These are phyloP conservation scores for Philonicus albiceps DNA, from an alignment of 2,888 invertebrate species.

Conservation along the genomic window DNA sequence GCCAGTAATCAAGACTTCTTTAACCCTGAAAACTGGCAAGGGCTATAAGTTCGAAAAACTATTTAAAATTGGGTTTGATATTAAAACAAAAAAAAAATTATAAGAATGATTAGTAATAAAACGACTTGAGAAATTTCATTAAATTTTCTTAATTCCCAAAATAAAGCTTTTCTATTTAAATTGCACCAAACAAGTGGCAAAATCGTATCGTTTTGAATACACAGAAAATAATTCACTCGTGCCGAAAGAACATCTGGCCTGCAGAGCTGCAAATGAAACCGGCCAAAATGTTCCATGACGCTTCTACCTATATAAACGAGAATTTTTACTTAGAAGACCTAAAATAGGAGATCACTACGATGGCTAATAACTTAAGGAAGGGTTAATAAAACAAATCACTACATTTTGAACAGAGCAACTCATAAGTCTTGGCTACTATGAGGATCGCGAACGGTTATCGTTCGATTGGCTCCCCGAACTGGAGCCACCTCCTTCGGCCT, in stretches of 20 bases:
- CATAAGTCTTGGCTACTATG: background rate
- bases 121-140: background rate
- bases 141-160: conserved; percentile 12
- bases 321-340: background rate
- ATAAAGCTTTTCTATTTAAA: background rate
- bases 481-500: background rate
- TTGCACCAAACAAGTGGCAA: background rate
- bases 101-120: background rate
- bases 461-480: conserved; percentile 20
- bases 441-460: conserved; percentile 22
- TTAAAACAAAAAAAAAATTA: background rate
- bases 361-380: conserved; percentile 5
- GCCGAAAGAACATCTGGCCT: background rate
- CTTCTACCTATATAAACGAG: background rate
- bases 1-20: too few relatives aligned
- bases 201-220: background rate
- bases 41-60: too few relatives aligned
- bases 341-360: conserved; percentile 5
- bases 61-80: background rate
- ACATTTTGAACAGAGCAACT: background rate
- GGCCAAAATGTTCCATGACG: background rate
- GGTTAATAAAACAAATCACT: background rate
- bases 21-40: too few relatives aligned
- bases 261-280: background rate
- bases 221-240: background rate